Conservation (phyloP, 2,113 vertebrate genomes). For the Coryphaenoides rupestris region DNA sequence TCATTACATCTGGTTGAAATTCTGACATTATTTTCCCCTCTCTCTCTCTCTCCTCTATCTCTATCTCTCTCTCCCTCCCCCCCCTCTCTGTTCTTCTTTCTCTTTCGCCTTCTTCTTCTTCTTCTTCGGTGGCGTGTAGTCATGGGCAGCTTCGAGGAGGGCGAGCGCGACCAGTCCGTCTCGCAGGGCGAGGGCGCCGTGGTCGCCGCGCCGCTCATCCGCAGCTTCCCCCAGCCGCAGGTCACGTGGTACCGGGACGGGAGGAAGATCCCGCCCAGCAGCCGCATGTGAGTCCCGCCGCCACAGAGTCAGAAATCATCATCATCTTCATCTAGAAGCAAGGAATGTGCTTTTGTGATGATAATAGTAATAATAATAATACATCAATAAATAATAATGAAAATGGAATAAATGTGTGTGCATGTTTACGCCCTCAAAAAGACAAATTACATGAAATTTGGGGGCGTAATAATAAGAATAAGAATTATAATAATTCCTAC, state of each 20-base stretch:
- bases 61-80: neutral
- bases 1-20: no score
- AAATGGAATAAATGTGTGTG: no score
- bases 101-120: neutral
- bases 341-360: no score
- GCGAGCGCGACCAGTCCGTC: constrained; percentile 77
- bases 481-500: no score
- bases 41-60: neutral
- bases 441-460: no score
- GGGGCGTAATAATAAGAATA: no score
- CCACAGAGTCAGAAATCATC: no score
- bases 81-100: neutral
- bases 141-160: constrained; percentile 94
- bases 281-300: constrained; percentile 88
- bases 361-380: no score
- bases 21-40: no score
- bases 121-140: constrained; percentile 61
- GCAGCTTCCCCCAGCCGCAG: constrained; percentile 93
- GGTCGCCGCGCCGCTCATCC: constrained; percentile 81
- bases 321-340: no score
- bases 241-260: constrained; percentile 97
- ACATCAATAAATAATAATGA: no score
- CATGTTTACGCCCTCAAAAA: no score
- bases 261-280: constrained; percentile 94
- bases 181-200: constrained; percentile 93